Conservation (phyloP, 1,140 invertebrate genomes). For the Helicoverpa armigera region DNA sequence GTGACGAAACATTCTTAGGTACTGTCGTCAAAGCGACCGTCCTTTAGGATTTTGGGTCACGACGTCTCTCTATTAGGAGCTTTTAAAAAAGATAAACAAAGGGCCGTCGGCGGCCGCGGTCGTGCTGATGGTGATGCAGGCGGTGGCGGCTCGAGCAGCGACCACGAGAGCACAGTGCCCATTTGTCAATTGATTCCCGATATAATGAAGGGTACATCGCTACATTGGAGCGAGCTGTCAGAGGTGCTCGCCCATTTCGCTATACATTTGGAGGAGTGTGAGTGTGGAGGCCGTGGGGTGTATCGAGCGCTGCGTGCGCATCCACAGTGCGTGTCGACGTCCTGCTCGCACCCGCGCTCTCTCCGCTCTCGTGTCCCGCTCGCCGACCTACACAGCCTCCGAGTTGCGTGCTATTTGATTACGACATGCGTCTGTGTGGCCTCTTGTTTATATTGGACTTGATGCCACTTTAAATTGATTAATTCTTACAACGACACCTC, state of each 20-base stretch:
- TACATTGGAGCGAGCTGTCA: slow-evolving; percentile 78
- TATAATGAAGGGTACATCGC: slow-evolving; percentile 84
- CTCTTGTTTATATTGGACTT: slow-evolving; percentile 83
- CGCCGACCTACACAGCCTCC: slow-evolving; percentile 73
- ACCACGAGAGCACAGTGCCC: slow-evolving; percentile 58
- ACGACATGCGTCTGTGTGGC: slow-evolving; percentile 78
- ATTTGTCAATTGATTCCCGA: slow-evolving; percentile 85
- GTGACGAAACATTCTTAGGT: slow-evolving; percentile 51
- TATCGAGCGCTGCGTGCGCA: slow-evolving; percentile 82
- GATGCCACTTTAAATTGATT: slow-evolving; percentile 84
- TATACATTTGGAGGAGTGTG: slow-evolving; percentile 74
- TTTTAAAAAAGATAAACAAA: slow-evolving; percentile 66
- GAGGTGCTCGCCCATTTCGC: slow-evolving; percentile 73
- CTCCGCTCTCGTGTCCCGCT: slow-evolving; percentile 49
- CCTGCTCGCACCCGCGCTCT: slow-evolving; percentile 61
- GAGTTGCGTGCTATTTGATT: slow-evolving; percentile 81
- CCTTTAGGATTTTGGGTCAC: slow-evolving; percentile 46
- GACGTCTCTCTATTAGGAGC: slow-evolving; percentile 59
- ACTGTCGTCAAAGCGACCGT: slow-evolving; percentile 44
- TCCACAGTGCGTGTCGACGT: slow-evolving; percentile 66
- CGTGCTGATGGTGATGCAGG: slow-evolving; percentile 11
- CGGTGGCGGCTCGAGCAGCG: slow-evolving; percentile 28
- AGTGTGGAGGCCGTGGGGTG: slow-evolving; percentile 66
- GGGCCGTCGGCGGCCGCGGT: slow-evolving; percentile 8
- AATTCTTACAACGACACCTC: slow-evolving; percentile 79